phyloP scores from a whole-genome alignment of 2,113 vertebrate genomes.

The Falcunculus frontatus region DNA sequence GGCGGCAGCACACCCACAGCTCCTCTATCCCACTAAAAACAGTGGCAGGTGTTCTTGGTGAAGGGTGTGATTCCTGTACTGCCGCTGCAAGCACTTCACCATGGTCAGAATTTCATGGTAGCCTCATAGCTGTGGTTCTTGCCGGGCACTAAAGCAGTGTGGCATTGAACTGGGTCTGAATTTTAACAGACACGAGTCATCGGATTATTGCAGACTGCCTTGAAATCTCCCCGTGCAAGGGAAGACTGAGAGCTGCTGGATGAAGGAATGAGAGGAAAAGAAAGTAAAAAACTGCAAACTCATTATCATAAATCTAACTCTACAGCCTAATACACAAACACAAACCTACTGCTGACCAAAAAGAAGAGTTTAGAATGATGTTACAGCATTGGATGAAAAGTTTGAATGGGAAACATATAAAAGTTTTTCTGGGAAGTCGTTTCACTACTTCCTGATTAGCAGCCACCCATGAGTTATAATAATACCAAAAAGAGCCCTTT shows the following conservation, averaged over 20 bases:
- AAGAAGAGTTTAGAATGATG: background rate
- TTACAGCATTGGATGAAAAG: background rate
- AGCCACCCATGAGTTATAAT: background rate
- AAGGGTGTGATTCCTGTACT: background rate
- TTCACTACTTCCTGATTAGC: background rate
- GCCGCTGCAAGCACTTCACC: rapidly evolving
- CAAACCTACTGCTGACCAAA: background rate
- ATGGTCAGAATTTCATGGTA: background rate
- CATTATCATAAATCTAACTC: background rate
- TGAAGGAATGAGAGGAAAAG: background rate
- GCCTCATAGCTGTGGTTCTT: background rate
- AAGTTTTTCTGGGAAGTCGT: background rate
- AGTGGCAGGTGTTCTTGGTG: background rate
- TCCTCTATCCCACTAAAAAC: background rate
- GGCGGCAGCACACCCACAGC: rapidly evolving
- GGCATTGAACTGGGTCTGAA: background rate
- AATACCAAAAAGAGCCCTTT: background rate
- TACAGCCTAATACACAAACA: background rate
- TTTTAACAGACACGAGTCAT: background rate
- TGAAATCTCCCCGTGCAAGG: background rate
- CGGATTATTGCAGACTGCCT: background rate
- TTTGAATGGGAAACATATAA: background rate
- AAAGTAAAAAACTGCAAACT: background rate
- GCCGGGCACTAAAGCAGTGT: background rate
- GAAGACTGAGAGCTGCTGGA: background rate